Conservation (phyloP, 1,140 invertebrate genomes). For the Danaus melanippus region DNA sequence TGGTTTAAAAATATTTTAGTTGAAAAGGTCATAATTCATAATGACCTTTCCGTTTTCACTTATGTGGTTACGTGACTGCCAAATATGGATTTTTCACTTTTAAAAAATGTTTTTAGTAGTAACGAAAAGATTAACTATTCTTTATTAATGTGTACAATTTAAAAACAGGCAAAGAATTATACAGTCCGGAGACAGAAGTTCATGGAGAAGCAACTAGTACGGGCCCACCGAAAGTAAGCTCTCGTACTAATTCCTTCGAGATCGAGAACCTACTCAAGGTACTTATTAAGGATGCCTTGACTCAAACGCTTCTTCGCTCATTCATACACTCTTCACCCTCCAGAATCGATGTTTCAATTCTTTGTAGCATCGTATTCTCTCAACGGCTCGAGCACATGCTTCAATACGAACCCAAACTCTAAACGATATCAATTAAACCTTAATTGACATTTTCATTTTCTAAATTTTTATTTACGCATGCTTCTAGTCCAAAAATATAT, state of each 20-base stretch:
- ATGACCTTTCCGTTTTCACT: no score
- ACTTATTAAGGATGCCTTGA: constrained; percentile 32
- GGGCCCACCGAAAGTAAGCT: constrained; percentile 76
- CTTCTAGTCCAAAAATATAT: background rate
- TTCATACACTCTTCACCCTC: constrained; percentile 31
- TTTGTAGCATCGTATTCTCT: constrained; percentile 22
- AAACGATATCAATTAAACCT: constrained; percentile 10
- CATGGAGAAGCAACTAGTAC: constrained; percentile 38
- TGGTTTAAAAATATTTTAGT: background rate
- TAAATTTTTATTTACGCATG: background rate
- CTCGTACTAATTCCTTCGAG: constrained; percentile 89
- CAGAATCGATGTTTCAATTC: constrained; percentile 27
- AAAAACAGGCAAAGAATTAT: constrained; percentile 77
- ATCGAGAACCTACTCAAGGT: constrained; percentile 91
- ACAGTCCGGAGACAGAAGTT: constrained; percentile 77
- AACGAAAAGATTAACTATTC: no score
- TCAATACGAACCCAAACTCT: constrained; percentile 20
- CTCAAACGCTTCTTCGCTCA: constrained; percentile 37
- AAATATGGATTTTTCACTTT: no score
- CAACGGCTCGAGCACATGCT: constrained; percentile 14
- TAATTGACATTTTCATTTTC: constrained; percentile 3
- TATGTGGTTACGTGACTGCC: no score
- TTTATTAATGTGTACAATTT: background rate
- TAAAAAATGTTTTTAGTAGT: no score
- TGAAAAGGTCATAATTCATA: no score